Percentiles rank a stretch among this genome's conserved stretches.
Conservation (phyloP, 2,113 vertebrate species). For the Lichenostomus cassidix region DNA sequence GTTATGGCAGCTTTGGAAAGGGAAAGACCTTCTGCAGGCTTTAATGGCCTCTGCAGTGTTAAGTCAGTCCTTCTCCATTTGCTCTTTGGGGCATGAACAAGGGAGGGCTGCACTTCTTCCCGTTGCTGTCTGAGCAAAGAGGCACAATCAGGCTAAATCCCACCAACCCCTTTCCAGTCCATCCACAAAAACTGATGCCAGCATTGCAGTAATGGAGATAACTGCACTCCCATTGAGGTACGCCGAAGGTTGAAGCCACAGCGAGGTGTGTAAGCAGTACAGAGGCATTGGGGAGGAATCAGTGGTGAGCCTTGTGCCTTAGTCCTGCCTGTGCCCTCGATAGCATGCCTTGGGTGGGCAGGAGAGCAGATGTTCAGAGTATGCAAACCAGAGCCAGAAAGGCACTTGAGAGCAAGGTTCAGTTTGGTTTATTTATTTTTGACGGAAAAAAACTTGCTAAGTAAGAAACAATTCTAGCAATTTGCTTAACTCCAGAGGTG, state of each 20-base stretch:
- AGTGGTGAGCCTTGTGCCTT: background rate
- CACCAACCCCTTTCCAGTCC: background rate
- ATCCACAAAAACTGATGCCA: background rate
- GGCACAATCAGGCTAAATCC: background rate
- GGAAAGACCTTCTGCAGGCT: background rate
- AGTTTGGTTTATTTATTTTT: background rate
- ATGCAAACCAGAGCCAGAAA: background rate
- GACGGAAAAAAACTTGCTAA: background rate
- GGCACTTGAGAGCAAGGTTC: background rate
- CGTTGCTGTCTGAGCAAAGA: background rate
- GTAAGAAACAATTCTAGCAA: background rate
- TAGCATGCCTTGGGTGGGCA: background rate
- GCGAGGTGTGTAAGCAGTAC: background rate
- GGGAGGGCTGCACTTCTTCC: background rate
- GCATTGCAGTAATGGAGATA: background rate
- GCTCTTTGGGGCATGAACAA: background rate
- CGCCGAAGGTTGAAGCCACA: fast-evolving
- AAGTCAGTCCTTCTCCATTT: background rate
- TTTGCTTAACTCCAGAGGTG: background rate
- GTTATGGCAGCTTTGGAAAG: background rate
- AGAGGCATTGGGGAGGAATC: background rate
- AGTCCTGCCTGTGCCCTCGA: background rate
- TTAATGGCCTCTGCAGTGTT: background rate
- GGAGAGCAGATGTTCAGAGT: background rate
- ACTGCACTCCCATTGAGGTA: background rate